phyloP scores from a whole-genome alignment of 2,113 vertebrate genomes.

The Thryonomys swinderianus region DNA sequence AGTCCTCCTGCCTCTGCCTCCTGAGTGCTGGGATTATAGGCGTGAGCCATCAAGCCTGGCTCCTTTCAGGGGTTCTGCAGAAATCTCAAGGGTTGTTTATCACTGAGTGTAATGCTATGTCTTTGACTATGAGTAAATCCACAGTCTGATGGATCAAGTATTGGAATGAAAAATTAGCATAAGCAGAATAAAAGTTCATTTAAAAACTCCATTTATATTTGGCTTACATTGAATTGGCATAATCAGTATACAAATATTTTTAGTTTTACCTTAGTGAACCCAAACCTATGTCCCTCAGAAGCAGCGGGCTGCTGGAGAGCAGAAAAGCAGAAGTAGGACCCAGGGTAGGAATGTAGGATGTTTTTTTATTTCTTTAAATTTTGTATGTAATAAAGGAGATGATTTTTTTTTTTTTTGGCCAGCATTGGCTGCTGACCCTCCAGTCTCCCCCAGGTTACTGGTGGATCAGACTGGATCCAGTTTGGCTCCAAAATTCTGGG shows the following conservation, averaged over 20 bases:
- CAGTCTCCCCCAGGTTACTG: slow-evolving; percentile 6
- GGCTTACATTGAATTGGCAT: neutral
- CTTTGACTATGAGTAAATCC: slow-evolving; percentile 28
- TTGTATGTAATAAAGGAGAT: neutral
- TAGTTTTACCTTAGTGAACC: slow-evolving; percentile 19
- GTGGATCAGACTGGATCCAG: slow-evolving; percentile 16
- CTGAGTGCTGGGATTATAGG: too few relatives aligned
- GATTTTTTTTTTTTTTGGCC: neutral
- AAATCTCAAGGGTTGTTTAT: neutral
- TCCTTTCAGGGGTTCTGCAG: slow-evolving; percentile 5
- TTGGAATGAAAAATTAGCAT: neutral
- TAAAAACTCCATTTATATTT: slow-evolving; percentile 25
- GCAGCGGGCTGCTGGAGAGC: neutral
- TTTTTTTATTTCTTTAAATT: slow-evolving; percentile 30
- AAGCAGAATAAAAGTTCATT: slow-evolving; percentile 12
- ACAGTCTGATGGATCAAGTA: neutral
- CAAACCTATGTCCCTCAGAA: neutral
- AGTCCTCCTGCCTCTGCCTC: too few relatives aligned
- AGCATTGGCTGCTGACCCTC: neutral
- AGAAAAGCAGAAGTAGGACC: neutral
- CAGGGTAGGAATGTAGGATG: neutral
- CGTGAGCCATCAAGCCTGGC: too few relatives aligned
- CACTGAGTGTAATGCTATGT: neutral
- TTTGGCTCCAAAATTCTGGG: slow-evolving; percentile 54
- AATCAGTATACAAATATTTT: neutral